Percentiles rank a stretch among this genome's conserved stretches.
phyloP scores from a whole-genome alignment of 2,797 vertebrate genomes.

The Neosilurus hyrtlii region DNA sequence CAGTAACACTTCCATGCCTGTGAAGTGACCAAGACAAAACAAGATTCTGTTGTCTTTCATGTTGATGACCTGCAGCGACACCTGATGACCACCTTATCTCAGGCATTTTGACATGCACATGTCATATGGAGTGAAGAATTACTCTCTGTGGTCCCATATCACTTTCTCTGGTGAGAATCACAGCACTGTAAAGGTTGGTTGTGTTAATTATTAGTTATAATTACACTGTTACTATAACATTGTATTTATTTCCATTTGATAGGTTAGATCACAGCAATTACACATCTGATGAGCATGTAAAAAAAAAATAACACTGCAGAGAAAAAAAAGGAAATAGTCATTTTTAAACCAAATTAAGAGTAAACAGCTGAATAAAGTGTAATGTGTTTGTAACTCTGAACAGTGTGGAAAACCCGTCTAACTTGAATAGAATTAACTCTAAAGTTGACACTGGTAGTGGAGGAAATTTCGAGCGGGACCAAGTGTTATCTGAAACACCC shows the following conservation, averaged over 20 bases:
- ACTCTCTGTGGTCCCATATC: neutral
- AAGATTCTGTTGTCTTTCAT: too few relatives aligned
- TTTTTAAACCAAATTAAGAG: neutral
- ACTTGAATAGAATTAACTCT: neutral
- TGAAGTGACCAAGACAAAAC: too few relatives aligned
- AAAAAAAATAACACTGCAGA: too few relatives aligned
- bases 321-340: neutral
- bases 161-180: neutral
- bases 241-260: too few relatives aligned
- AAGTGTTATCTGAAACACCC: neutral
- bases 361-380: neutral
- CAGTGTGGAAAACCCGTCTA: neutral
- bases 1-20: too few relatives aligned
- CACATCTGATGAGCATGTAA: too few relatives aligned
- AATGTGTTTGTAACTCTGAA: neutral
- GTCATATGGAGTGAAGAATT: neutral
- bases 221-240: too few relatives aligned
- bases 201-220: too few relatives aligned
- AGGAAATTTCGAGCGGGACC: neutral
- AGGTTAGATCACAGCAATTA: too few relatives aligned
- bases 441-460: neutral
- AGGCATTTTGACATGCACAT: neutral
- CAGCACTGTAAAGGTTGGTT: too few relatives aligned
- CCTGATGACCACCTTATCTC: too few relatives aligned
- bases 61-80: too few relatives aligned